Evolutionary conservation across 2,888 invertebrate species (phyloP).

Genomic region (Archips xylosteana): DNA sequence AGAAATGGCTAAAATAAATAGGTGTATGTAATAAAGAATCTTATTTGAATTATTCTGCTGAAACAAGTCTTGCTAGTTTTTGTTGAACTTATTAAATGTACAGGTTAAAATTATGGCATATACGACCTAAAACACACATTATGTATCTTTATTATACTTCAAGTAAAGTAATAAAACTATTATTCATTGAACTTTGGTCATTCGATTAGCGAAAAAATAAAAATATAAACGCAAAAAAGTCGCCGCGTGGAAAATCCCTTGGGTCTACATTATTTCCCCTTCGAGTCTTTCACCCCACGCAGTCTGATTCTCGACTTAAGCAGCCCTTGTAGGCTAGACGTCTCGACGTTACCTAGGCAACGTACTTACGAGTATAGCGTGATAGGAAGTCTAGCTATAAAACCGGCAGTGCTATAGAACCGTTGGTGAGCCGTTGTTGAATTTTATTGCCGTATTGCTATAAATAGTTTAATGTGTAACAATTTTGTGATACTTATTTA

Average conservation of each 20-base stretch:
- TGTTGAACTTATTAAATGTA: background rate
- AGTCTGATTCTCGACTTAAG: slow-evolving; percentile 13
- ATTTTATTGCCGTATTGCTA: background rate
- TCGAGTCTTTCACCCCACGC: slow-evolving; percentile 17
- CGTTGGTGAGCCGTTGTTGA: background rate
- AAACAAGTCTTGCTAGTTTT: background rate
- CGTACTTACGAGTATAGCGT: background rate
- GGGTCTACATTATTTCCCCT: background rate
- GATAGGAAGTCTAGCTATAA: background rate
- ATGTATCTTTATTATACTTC: too few species aligned
- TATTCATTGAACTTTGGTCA: background rate
- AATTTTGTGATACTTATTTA: background rate
- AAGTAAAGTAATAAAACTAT: too few species aligned
- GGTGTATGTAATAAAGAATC: background rate
- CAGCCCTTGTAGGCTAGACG: slow-evolving; percentile 10
- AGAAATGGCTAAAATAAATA: background rate
- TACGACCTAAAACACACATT: too few species aligned
- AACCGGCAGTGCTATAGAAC: background rate
- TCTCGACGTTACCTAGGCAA: background rate
- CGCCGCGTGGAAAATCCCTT: background rate
- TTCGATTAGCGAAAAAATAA: background rate
- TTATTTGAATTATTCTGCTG: background rate
- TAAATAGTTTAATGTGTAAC: background rate
- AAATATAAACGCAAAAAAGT: background rate
- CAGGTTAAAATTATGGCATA: too few species aligned